Conservation (phyloP, 2,888 invertebrate species). For the Lissocephala sabroskyi region DNA sequence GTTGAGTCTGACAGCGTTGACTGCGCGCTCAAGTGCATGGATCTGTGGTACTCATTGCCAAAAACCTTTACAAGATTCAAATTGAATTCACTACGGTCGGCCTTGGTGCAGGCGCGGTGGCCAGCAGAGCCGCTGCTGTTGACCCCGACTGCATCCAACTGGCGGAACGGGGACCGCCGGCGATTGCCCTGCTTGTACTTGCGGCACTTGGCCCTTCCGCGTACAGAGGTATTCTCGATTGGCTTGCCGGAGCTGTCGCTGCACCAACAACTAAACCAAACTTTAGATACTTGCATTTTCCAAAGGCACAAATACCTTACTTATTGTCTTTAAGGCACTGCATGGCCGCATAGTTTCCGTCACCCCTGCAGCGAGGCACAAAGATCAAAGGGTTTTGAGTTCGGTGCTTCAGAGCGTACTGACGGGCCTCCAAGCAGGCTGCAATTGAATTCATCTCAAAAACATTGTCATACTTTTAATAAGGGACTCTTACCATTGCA, state of each 20-base stretch:
- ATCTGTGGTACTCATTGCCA: constrained; percentile 79
- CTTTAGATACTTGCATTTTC: too few relatives aligned
- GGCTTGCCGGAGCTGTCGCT: constrained; percentile 88
- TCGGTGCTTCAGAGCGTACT: constrained; percentile 72
- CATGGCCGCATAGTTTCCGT: constrained; percentile 87
- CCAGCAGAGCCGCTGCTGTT: constrained; percentile 19
- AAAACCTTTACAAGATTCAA: constrained; percentile 88
- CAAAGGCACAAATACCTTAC: too few relatives aligned
- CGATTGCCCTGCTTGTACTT: constrained; percentile 76
- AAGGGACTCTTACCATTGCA: constrained; percentile 77
- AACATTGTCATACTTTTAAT: background rate
- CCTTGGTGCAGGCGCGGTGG: constrained; percentile 78
- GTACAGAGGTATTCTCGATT: constrained; percentile 84
- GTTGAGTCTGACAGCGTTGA: constrained; percentile 23
- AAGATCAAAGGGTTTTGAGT: constrained; percentile 75
- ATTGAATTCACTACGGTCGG: constrained; percentile 87
- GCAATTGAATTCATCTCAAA: constrained; percentile 52
- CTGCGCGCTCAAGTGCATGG: constrained; percentile 67
- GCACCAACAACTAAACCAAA: constrained; percentile 83
- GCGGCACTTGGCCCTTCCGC: constrained; percentile 80
- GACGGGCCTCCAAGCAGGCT: constrained; percentile 74
- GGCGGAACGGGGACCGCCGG: constrained; percentile 76
- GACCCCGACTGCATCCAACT: constrained; percentile 43
- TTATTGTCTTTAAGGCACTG: constrained; percentile 86
- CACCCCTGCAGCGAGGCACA: constrained; percentile 85